These are phyloP conservation scores for Chirona hameri DNA, from an alignment of 2,888 invertebrate species.

Conservation along the genomic window DNA sequence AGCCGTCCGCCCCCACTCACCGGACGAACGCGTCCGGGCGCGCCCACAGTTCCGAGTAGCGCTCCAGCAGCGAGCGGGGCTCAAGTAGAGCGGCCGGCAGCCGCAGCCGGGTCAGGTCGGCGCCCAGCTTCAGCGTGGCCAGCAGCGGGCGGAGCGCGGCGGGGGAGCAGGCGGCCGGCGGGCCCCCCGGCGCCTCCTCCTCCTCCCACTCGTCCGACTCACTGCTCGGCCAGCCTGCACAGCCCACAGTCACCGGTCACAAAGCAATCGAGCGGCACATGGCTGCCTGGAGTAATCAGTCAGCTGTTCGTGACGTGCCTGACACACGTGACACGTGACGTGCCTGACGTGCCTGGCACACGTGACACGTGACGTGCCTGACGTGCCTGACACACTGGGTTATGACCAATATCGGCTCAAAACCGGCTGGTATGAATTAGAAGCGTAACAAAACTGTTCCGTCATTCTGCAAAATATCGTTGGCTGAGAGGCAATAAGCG, in stretches of 20 bases:
- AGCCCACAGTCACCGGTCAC: background rate
- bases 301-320: too few species aligned
- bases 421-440: too few species aligned
- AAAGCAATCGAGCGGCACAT: too few species aligned
- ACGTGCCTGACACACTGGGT: too few species aligned
- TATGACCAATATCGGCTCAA: too few species aligned
- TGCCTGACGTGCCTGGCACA: too few species aligned
- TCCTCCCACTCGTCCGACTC: background rate
- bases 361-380: too few species aligned
- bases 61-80: constrained; percentile 51
- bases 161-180: constrained; percentile 34
- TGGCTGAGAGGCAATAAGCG: too few species aligned
- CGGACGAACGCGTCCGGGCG: constrained; percentile 50
- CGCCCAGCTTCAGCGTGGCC: constrained; percentile 53
- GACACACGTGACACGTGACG: too few species aligned
- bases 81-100: constrained; percentile 53
- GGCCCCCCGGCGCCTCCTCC: constrained; percentile 41
- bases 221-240: background rate
- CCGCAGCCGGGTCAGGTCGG: constrained; percentile 52
- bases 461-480: too few species aligned
- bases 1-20: constrained; percentile 42
- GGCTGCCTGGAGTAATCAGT: too few species aligned
- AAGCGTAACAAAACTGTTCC: too few species aligned
- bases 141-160: constrained; percentile 40
- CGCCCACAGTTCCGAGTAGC: constrained; percentile 53